Evolutionary conservation across 2,888 invertebrate genomes (phyloP).

Genomic region (Stenodema calcarata): DNA sequence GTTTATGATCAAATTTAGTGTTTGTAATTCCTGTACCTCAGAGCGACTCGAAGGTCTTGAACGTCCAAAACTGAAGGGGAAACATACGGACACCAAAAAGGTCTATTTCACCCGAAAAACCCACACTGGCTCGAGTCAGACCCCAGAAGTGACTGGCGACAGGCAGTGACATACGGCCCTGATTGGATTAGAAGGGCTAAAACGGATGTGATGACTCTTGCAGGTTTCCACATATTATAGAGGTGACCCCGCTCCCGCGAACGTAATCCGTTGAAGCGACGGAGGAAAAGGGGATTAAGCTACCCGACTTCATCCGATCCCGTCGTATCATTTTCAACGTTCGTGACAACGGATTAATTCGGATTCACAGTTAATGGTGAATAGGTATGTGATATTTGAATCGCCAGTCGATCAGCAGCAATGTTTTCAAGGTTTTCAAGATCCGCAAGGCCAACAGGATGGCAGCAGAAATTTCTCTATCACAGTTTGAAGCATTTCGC

Average conservation of each 20-base stretch:
- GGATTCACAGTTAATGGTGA: no score
- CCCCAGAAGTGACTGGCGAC: not conserved
- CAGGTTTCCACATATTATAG: not conserved
- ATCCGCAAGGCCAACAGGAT: no score
- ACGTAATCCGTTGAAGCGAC: not conserved
- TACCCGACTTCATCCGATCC: not conserved
- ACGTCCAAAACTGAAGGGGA: no score
- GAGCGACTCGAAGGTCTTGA: not conserved
- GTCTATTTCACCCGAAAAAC: not conserved
- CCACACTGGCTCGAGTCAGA: not conserved
- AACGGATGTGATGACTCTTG: not conserved
- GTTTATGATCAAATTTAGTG: no score
- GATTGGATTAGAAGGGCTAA: not conserved
- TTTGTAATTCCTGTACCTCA: no score
- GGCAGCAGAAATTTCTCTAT: no score
- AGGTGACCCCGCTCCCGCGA: not conserved
- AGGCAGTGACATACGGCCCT: not conserved
- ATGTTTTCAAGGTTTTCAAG: no score
- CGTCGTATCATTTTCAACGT: not conserved
- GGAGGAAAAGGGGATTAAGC: not conserved
- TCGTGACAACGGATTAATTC: not conserved
- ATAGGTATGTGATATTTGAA: no score
- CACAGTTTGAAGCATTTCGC: no score
- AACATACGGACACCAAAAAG: not conserved
- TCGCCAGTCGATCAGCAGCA: no score